Evolutionary conservation across 1,140 invertebrate genomes (phyloP).

Genomic region (Yoshiicerus persimilis): DNA sequence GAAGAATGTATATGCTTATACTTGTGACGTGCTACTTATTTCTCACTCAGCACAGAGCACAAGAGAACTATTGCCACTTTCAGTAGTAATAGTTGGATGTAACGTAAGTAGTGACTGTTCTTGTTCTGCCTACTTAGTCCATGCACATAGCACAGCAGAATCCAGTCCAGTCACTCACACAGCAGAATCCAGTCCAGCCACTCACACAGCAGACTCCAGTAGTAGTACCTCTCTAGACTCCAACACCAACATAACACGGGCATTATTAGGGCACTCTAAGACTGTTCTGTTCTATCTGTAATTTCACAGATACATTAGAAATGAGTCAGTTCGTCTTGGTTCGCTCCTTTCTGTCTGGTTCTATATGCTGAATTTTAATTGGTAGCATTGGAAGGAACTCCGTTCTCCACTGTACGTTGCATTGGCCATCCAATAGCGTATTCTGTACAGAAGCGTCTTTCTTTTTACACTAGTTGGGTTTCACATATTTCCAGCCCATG

Average conservation of each 20-base stretch:
- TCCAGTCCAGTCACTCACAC: background rate
- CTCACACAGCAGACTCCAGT: too few species aligned
- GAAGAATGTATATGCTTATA: background rate
- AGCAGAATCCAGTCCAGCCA: too few species aligned
- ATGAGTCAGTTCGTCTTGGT: background rate
- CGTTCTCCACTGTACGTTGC: background rate
- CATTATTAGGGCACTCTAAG: background rate
- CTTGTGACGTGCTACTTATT: background rate
- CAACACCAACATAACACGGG: too few species aligned
- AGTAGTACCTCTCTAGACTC: too few species aligned
- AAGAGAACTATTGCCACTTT: background rate
- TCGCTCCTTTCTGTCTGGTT: background rate
- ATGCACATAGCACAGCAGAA: background rate
- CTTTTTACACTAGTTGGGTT: background rate
- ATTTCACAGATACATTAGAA: background rate
- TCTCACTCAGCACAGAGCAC: background rate
- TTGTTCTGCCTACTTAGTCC: background rate
- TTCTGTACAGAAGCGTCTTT: background rate
- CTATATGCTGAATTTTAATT: conserved; percentile 11
- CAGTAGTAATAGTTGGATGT: conserved; percentile 1
- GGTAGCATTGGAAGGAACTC: background rate
- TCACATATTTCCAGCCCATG: background rate
- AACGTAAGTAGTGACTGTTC: conserved; percentile 12
- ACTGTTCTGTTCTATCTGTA: background rate
- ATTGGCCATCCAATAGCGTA: background rate